Conservation (phyloP, 1,140 invertebrate genomes). For the Rhopalosiphum maidis region DNA sequence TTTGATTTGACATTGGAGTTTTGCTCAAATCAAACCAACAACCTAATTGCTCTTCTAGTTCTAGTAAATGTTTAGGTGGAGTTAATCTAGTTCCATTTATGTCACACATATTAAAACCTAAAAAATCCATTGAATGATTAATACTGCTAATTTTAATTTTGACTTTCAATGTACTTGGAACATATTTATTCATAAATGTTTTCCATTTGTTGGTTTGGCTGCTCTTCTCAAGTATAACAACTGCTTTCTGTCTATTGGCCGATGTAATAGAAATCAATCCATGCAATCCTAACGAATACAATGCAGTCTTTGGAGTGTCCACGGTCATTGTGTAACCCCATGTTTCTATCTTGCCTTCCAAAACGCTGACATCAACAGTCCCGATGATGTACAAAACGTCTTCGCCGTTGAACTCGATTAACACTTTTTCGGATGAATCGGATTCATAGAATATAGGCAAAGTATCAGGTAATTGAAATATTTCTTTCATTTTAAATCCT, state of each 20-base stretch:
- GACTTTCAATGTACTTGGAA: not conserved
- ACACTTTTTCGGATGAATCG: not conserved
- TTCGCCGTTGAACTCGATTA: not conserved
- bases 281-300: not conserved
- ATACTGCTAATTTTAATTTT: not conserved
- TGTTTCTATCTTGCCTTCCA: not conserved
- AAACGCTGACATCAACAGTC: not conserved
- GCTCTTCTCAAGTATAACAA: not conserved
- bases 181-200: conserved; percentile 32
- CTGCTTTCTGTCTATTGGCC: not conserved
- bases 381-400: conserved; percentile 1
- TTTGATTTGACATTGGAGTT: conserved; percentile 26
- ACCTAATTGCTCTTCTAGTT: conserved; percentile 16
- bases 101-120: not conserved
- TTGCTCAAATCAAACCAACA: conserved; percentile 43
- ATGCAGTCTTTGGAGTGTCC: not conserved
- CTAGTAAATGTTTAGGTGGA: not conserved
- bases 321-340: conserved; percentile 28
- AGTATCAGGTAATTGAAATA: conserved; percentile 19
- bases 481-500: conserved; percentile 29
- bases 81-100: not conserved
- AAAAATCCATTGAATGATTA: not conserved
- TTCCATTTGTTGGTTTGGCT: not conserved
- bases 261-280: conserved; percentile 36
- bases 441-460: conserved; percentile 14